phyloP scores from a whole-genome alignment of 2,113 vertebrate species.

The Strigops habroptila region DNA sequence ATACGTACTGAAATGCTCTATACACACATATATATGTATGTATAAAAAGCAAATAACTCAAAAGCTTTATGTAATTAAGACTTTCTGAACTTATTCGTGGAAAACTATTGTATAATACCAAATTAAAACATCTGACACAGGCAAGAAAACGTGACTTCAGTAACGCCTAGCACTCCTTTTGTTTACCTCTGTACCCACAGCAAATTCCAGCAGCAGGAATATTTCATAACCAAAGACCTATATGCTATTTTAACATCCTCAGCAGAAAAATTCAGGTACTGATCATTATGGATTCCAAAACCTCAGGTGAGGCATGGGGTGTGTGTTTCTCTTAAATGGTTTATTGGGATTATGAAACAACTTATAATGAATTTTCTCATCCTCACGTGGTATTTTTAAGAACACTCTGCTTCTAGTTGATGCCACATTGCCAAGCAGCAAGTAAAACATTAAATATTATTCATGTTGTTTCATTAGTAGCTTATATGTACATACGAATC shows the following conservation, averaged over 20 bases:
- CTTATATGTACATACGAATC: neutral
- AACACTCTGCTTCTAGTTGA: neutral
- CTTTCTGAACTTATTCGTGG: neutral
- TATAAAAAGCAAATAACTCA: neutral
- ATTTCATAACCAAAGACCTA: neutral
- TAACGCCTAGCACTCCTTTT: neutral
- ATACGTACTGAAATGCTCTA: neutral
- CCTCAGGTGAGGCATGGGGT: neutral
- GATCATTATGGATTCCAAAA: conserved; percentile 14
- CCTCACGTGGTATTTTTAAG: neutral
- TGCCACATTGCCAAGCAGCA: conserved; percentile 10
- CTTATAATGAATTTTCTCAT: neutral
- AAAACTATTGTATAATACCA: neutral
- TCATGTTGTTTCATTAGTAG: neutral
- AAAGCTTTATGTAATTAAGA: neutral
- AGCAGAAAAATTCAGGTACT: conserved; percentile 25
- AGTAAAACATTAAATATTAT: neutral
- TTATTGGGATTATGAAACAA: conserved; percentile 28
- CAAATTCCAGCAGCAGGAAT: neutral
- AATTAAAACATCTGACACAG: neutral
- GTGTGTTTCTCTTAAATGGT: neutral
- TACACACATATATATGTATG: neutral
- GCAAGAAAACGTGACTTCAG: neutral
- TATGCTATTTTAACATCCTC: neutral
- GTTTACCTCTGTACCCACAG: conserved; percentile 31